Percentiles rank a stretch among this genome's conserved stretches.
These are phyloP conservation scores for Aplocera efformata DNA, from an alignment of 2,888 invertebrate species.

Conservation along the genomic window DNA sequence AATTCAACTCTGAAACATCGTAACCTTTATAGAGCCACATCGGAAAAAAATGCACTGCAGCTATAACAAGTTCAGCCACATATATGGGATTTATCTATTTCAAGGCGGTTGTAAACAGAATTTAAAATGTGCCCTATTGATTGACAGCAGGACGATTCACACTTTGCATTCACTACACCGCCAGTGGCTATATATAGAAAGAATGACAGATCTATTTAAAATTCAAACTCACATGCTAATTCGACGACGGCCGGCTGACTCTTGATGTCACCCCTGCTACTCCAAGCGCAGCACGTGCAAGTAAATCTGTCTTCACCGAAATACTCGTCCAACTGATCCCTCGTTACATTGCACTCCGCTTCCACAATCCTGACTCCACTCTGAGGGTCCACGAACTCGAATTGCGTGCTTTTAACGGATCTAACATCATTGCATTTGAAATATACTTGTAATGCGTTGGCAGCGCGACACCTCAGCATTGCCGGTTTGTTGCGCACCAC, in stretches of 20 bases:
- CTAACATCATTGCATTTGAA: conserved; percentile 94
- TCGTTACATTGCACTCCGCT: conserved; percentile 91
- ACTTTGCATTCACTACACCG: conserved; percentile 8
- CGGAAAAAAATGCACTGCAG: too few relatives aligned
- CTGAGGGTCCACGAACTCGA: conserved; percentile 94
- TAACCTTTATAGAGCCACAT: too few relatives aligned
- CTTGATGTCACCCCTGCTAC: conserved; percentile 90
- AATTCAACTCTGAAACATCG: too few relatives aligned
- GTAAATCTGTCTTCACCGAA: conserved; percentile 94
- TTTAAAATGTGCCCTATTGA: conserved; percentile 6
- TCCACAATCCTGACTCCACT: conserved; percentile 93
- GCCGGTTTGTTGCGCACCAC: conserved; percentile 96
- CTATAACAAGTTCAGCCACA: too few relatives aligned
- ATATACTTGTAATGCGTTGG: conserved; percentile 92
- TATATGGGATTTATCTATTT: too few relatives aligned
- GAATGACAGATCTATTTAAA: conserved; percentile 29
- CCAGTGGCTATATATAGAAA: conserved; percentile 19
- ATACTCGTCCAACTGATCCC: conserved; percentile 96
- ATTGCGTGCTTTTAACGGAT: conserved; percentile 84
- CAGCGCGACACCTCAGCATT: conserved; percentile 92
- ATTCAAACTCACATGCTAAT: conserved; percentile 93
- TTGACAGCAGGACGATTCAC: conserved; percentile 15
- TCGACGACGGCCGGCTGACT: conserved; percentile 94
- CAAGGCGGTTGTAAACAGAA: conserved; percentile 3
- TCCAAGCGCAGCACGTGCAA: conserved; percentile 97